These are phyloP conservation scores for Trichomycterus rosablanca DNA, from an alignment of 2,113 vertebrate species.

Conservation along the genomic window DNA sequence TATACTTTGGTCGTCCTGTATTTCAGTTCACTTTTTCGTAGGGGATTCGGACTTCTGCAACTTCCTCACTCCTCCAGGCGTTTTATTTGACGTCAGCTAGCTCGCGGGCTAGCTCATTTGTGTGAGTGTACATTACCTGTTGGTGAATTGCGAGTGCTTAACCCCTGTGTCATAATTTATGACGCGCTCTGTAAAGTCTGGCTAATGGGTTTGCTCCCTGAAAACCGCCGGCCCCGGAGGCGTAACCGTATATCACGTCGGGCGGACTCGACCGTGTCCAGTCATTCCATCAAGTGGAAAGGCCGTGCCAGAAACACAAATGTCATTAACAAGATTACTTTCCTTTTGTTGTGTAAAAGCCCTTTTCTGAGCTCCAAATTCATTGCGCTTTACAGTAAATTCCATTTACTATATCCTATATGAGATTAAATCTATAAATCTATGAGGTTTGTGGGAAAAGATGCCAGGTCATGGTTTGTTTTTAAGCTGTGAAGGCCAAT, in stretches of 20 bases:
- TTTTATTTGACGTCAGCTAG: constrained; percentile 17
- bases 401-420: not conserved
- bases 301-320: constrained; percentile 36
- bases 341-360: constrained; percentile 28
- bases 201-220: constrained; percentile 52
- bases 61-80: not conserved
- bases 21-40: too few species aligned
- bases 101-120: constrained; percentile 41
- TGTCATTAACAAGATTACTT: constrained; percentile 52
- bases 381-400: constrained; percentile 18
- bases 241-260: constrained; percentile 48
- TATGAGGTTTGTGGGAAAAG: constrained; percentile 7
- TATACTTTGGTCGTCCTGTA: too few species aligned
- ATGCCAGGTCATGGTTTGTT: constrained; percentile 10
- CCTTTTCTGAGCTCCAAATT: too few species aligned
- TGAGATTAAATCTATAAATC: constrained; percentile 18
- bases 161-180: constrained; percentile 53
- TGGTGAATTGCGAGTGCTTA: constrained; percentile 48
- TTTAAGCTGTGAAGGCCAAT: constrained; percentile 8
- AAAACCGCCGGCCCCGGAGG: constrained; percentile 38
- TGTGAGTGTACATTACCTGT: constrained; percentile 56
- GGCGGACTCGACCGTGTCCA: constrained; percentile 45
- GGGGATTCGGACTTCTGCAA: too few species aligned
- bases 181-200: constrained; percentile 44
- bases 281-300: constrained; percentile 39